phyloP scores from a whole-genome alignment of 1,140 invertebrate species.

The Lasioglossum albipes region DNA sequence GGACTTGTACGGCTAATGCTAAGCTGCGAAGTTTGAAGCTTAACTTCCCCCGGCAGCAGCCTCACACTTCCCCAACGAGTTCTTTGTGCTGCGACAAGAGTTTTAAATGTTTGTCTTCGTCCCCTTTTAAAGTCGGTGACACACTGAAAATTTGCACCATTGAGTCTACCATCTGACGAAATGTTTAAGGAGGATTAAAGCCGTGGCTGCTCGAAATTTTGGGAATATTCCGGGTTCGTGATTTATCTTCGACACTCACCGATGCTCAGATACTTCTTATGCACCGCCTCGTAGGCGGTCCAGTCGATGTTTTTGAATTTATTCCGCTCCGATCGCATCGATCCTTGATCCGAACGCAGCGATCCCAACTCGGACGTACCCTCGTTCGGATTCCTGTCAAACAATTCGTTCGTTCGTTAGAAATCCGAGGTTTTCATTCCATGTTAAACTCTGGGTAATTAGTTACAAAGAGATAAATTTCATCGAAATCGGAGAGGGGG shows the following conservation, averaged over 20 bases:
- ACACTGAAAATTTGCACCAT: neutral
- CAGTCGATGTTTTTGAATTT: conserved; percentile 92
- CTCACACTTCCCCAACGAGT: neutral
- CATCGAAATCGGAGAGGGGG: too few relatives aligned
- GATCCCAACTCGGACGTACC: conserved; percentile 84
- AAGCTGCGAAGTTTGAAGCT: neutral
- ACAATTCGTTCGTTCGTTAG: neutral
- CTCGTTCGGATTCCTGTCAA: conserved; percentile 92
- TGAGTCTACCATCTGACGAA: neutral
- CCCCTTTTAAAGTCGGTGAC: neutral
- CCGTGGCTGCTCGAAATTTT: neutral
- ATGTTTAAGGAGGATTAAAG: neutral
- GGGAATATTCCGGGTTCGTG: neutral
- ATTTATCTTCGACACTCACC: conserved; percentile 80
- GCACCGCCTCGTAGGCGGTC: conserved; percentile 94
- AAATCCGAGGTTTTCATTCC: too few relatives aligned
- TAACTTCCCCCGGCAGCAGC: neutral
- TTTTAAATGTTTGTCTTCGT: neutral
- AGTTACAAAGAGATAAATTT: too few relatives aligned
- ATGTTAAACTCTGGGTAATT: too few relatives aligned
- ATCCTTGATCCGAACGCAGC: conserved; percentile 85
- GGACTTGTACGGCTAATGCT: neutral
- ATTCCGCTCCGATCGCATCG: conserved; percentile 86
- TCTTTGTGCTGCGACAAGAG: neutral
- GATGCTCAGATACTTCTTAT: conserved; percentile 95